Conservation (phyloP, 2,797 vertebrate species). For the Prunella strophiata region DNA sequence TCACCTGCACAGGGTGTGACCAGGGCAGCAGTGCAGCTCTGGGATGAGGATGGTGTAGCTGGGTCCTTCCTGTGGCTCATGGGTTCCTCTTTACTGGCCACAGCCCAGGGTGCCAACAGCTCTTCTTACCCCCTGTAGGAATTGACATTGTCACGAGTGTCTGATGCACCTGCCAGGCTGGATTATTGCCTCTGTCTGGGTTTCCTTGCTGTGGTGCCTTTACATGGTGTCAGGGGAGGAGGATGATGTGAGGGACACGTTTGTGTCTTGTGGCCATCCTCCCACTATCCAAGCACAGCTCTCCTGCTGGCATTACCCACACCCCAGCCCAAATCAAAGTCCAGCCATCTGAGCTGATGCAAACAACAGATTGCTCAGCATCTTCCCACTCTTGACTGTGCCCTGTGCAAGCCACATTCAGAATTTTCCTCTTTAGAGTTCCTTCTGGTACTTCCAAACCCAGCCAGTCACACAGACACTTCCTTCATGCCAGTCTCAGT, state of each 20-base stretch:
- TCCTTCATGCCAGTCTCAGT: background rate
- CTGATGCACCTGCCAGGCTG: background rate
- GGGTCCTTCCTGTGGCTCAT: background rate
- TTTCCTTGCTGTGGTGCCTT: background rate
- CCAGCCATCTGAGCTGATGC: background rate
- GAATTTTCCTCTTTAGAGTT: background rate
- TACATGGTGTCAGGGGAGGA: background rate
- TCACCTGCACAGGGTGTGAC: background rate
- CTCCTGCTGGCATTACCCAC: background rate
- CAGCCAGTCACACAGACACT: background rate
- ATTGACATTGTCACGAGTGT: background rate
- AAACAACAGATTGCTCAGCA: background rate
- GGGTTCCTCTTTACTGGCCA: background rate
- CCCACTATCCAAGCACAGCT: background rate
- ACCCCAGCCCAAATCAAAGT: background rate
- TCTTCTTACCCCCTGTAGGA: background rate
- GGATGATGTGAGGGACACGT: background rate
- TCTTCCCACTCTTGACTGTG: background rate
- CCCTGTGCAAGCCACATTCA: background rate
- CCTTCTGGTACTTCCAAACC: background rate
- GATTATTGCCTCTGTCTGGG: background rate
- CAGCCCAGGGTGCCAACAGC: background rate
- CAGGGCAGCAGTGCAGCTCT: background rate
- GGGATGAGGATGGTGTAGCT: background rate
- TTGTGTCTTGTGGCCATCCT: background rate